Percentiles rank a stretch among this genome's conserved stretches.
Evolutionary conservation across 2,113 vertebrate genomes (phyloP).

Genomic region (Xenopus borealis): DNA sequence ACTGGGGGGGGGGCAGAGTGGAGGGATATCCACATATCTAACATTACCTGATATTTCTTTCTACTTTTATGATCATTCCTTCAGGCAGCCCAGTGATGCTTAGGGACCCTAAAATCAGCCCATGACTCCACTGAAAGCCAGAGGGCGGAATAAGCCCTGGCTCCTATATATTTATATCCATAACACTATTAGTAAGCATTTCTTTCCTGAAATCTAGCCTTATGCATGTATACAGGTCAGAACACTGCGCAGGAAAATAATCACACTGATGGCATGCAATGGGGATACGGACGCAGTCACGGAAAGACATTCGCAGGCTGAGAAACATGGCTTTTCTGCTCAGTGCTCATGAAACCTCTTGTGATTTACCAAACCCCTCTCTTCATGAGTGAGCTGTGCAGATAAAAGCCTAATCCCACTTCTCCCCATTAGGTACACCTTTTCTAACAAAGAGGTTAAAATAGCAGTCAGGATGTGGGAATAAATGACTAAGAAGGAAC

Average conservation of each 20-base stretch:
- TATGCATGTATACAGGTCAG: not conserved
- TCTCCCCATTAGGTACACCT: constrained; percentile 43
- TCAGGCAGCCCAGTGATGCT: too few species aligned
- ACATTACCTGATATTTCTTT: too few species aligned
- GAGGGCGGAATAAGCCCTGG: too few species aligned
- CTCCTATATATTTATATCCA: not conserved
- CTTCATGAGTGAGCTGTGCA: constrained; percentile 40
- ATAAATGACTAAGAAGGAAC: constrained; percentile 44
- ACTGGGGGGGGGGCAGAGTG: too few species aligned
- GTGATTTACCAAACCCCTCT: constrained; percentile 36
- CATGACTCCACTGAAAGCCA: too few species aligned
- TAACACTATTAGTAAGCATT: not conserved
- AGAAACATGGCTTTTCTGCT: constrained; percentile 39
- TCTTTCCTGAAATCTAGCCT: not conserved
- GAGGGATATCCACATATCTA: too few species aligned
- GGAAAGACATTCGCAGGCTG: not conserved
- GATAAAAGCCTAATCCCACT: constrained; percentile 45
- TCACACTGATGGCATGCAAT: not conserved
- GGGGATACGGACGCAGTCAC: not conserved
- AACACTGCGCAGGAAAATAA: not conserved
- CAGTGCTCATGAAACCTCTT: constrained; percentile 35
- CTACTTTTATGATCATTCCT: too few species aligned
- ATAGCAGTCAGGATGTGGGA: constrained; percentile 34
- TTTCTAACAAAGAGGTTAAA: constrained; percentile 43
- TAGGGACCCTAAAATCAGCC: too few species aligned